Evolutionary conservation across 1,140 invertebrate genomes (phyloP).

Genomic region (Calosoma granatense): DNA sequence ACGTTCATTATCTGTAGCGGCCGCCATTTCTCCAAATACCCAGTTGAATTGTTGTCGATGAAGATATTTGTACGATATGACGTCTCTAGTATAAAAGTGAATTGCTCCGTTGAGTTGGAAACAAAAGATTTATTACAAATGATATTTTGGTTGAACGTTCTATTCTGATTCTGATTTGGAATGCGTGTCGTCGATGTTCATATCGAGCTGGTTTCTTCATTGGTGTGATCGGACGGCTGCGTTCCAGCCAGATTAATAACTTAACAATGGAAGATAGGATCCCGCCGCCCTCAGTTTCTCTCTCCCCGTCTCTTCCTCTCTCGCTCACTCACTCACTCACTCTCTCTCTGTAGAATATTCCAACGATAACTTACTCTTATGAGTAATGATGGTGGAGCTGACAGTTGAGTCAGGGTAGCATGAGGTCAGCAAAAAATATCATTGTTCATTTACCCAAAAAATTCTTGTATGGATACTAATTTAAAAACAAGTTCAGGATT

Average conservation of each 20-base stretch:
- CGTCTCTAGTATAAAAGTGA: too few relatives aligned
- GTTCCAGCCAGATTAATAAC: slow-evolving; percentile 26
- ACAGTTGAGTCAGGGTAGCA: slow-evolving; percentile 20
- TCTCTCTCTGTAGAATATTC: slow-evolving; percentile 23
- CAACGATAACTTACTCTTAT: slow-evolving; percentile 24
- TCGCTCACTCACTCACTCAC: too few relatives aligned
- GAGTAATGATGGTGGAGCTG: slow-evolving; percentile 25
- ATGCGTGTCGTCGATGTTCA: too few relatives aligned
- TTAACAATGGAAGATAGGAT: slow-evolving; percentile 26
- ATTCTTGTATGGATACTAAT: slow-evolving; percentile 10
- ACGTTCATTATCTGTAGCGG: too few relatives aligned
- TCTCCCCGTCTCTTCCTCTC: too few relatives aligned
- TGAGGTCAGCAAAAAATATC: slow-evolving; percentile 24
- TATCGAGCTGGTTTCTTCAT: not conserved
- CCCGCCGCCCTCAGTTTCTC: slow-evolving; percentile 16
- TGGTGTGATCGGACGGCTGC: slow-evolving; percentile 1
- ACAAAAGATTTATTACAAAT: too few relatives aligned
- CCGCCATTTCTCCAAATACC: too few relatives aligned
- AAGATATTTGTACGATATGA: too few relatives aligned
- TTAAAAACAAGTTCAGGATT: not conserved
- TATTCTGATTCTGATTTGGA: too few relatives aligned
- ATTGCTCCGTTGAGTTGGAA: too few relatives aligned
- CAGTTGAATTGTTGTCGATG: too few relatives aligned
- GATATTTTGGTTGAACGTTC: too few relatives aligned
- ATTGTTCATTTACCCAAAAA: slow-evolving; percentile 12